A percentile compares a stretch with the other conserved stretches of the same genome.
Evolutionary conservation across 2,888 invertebrate species (phyloP).

Genomic region (Lycaena phlaeas): DNA sequence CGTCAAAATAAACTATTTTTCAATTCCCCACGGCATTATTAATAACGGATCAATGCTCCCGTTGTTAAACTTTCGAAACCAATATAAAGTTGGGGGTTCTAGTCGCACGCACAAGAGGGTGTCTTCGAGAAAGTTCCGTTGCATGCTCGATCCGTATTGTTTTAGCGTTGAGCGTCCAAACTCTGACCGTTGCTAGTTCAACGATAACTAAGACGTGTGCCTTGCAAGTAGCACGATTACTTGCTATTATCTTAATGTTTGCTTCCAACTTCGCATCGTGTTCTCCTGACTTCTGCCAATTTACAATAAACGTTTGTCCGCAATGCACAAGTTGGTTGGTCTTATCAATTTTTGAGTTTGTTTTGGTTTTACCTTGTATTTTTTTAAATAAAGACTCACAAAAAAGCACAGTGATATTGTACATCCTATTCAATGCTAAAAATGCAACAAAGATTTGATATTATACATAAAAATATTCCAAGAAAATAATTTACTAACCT

Average conservation of each 20-base stretch:
- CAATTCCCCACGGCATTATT: conserved; percentile 1
- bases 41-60: conserved; percentile 31
- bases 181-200: conserved; percentile 42
- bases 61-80: conserved; percentile 56
- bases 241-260: conserved; percentile 56
- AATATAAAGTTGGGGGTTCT: conserved; percentile 61
- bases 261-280: conserved; percentile 45
- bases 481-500: no score
- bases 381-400: no score
- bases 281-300: background rate
- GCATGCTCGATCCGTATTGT: conserved; percentile 70
- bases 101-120: conserved; percentile 61
- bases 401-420: no score
- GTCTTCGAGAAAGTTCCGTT: conserved; percentile 65
- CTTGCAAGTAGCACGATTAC: conserved; percentile 50
- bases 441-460: no score
- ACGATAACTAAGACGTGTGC: conserved; percentile 43
- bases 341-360: no score
- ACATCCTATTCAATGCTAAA: no score
- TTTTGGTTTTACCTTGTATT: no score
- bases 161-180: conserved; percentile 52
- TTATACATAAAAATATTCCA: no score
- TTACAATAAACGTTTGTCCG: no score
- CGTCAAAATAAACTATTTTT: no score
- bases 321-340: no score